Evolutionary conservation across 2,888 invertebrate genomes (phyloP).

Genomic region (Nineta flava): DNA sequence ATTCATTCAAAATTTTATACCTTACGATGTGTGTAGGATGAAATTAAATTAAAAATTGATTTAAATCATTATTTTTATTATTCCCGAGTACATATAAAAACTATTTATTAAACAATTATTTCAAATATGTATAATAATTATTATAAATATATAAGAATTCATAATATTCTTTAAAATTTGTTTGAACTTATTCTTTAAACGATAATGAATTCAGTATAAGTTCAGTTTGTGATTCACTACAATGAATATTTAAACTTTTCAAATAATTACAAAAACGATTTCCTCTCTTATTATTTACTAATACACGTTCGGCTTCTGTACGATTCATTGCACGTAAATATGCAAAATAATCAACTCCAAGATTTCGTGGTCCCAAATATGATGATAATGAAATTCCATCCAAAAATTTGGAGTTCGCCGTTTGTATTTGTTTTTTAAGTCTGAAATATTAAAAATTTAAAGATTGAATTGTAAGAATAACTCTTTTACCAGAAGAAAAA

Average conservation of each 20-base stretch:
- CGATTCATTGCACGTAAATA: constrained; percentile 50
- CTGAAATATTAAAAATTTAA: constrained; percentile 22
- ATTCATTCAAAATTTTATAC: no score
- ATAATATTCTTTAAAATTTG: no score
- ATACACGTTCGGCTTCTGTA: constrained; percentile 43
- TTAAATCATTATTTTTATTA: no score
- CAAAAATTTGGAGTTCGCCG: constrained; percentile 29
- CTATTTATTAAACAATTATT: no score
- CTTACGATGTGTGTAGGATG: no score
- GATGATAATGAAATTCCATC: constrained; percentile 31
- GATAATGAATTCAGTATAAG: not conserved
- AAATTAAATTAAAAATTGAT: no score
- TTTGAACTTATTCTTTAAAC: no score
- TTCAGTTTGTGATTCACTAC: constrained; percentile 34
- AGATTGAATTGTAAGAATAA: not conserved
- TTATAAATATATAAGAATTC: no score
- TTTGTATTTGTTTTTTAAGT: constrained; percentile 25
- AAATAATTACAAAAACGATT: constrained; percentile 68
- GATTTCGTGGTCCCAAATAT: constrained; percentile 34
- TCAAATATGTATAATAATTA: no score
- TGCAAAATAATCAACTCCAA: constrained; percentile 54
- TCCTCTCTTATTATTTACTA: constrained; percentile 43
- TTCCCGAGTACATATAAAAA: no score
- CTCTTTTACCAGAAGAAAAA: no score
- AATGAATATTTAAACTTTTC: constrained; percentile 36